A percentile compares a stretch with the other conserved stretches of the same genome.
phyloP scores from a whole-genome alignment of 2,888 invertebrate genomes.

The Encarsia formosa region DNA sequence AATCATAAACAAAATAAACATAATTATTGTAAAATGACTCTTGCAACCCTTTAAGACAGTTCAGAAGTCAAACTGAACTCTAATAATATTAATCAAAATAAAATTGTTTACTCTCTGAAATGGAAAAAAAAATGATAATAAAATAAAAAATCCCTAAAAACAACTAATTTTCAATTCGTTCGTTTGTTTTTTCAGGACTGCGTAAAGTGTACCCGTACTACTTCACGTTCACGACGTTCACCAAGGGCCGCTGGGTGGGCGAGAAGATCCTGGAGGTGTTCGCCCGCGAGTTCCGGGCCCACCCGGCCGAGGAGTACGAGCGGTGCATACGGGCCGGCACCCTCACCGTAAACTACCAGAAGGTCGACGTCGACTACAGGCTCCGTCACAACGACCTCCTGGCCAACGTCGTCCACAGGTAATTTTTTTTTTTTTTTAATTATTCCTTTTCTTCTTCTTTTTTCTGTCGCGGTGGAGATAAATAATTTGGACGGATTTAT shows the following conservation, averaged over 20 bases:
- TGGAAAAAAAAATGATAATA: too few species aligned
- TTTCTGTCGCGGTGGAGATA: too few species aligned
- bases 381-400: constrained; percentile 90
- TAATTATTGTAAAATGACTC: too few species aligned
- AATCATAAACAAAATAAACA: too few species aligned
- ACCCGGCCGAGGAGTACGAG: constrained; percentile 88
- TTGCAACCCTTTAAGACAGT: too few species aligned
- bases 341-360: constrained; percentile 88
- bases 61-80: too few species aligned
- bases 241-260: constrained; percentile 95
- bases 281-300: constrained; percentile 88
- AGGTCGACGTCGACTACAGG: constrained; percentile 85
- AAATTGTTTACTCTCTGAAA: too few species aligned
- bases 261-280: constrained; percentile 90
- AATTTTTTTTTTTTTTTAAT: background rate
- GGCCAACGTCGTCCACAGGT: constrained; percentile 91
- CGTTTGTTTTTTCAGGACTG: constrained; percentile 63
- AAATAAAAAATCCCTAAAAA: too few species aligned
- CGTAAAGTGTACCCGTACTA: constrained; percentile 96
- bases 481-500: too few species aligned
- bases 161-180: background rate
- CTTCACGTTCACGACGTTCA: constrained; percentile 93
- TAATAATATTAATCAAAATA: too few species aligned
- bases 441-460: constrained; percentile 2
- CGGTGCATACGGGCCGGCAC: constrained; percentile 87